Conservation (phyloP, 2,797 vertebrate genomes). For the Rhinogobio ventralis region DNA sequence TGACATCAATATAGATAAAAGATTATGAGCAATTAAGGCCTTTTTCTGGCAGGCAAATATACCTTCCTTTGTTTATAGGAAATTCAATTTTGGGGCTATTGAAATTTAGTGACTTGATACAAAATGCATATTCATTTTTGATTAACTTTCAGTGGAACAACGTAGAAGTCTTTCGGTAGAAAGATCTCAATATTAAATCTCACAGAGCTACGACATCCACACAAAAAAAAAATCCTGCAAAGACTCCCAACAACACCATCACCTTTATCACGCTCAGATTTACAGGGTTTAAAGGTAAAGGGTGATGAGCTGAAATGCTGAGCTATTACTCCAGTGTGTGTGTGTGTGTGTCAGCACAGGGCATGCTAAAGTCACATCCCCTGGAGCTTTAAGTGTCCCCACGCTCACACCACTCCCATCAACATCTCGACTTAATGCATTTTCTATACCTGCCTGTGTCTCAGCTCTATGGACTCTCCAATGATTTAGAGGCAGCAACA, state of each 20-base stretch:
- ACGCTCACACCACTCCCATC: slow-evolving; percentile 72
- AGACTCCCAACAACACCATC: slow-evolving; percentile 30
- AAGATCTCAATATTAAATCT: slow-evolving; percentile 37
- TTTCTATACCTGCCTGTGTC: slow-evolving; percentile 78
- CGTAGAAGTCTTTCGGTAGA: neutral
- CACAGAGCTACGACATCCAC: neutral
- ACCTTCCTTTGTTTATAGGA: slow-evolving; percentile 47
- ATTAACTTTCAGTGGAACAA: slow-evolving; percentile 30
- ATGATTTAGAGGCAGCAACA: slow-evolving; percentile 87
- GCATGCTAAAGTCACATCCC: slow-evolving; percentile 65
- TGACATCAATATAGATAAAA: slow-evolving; percentile 57
- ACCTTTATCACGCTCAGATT: slow-evolving; percentile 30
- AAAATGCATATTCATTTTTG: slow-evolving; percentile 57
- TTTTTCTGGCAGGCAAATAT: slow-evolving; percentile 45
- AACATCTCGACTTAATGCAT: slow-evolving; percentile 77
- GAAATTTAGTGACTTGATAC: slow-evolving; percentile 58
- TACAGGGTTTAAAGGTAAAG: slow-evolving; percentile 41
- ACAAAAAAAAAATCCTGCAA: neutral
- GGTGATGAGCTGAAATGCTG: slow-evolving; percentile 44
- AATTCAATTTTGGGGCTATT: slow-evolving; percentile 56
- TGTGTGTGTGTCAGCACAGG: slow-evolving; percentile 47
- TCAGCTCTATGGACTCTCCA: slow-evolving; percentile 72
- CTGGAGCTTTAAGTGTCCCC: slow-evolving; percentile 68
- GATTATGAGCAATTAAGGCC: slow-evolving; percentile 60
- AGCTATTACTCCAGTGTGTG: slow-evolving; percentile 31